A percentile compares a stretch with the other conserved stretches of the same genome.
These are phyloP conservation scores for Terebella lapidaria DNA, from an alignment of 2,888 invertebrate genomes.

Conservation along the genomic window DNA sequence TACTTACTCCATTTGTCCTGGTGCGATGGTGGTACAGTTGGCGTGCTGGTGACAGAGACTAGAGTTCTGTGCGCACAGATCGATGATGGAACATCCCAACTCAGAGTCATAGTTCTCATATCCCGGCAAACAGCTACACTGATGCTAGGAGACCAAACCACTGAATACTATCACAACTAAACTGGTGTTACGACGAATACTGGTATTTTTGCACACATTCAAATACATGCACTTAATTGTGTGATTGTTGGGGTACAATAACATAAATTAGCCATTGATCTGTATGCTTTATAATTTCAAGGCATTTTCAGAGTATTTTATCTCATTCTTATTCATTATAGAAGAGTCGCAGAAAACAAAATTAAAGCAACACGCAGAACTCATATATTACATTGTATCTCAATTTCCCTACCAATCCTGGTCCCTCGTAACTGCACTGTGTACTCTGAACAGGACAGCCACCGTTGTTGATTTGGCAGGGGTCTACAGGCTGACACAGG, in stretches of 20 bases:
- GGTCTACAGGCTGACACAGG: slow-evolving; percentile 35
- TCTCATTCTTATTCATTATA: too few relatives aligned
- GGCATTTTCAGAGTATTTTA: too few relatives aligned
- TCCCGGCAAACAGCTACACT: slow-evolving; percentile 35
- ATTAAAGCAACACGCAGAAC: too few relatives aligned
- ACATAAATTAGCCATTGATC: too few relatives aligned
- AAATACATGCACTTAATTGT: too few relatives aligned
- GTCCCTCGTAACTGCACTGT: slow-evolving; percentile 30
- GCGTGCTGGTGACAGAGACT: slow-evolving; percentile 35
- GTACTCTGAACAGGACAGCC: slow-evolving; percentile 33
- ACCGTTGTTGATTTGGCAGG: slow-evolving; percentile 36
- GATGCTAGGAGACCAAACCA: slow-evolving; percentile 2
- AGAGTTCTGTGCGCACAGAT: slow-evolving; percentile 29
- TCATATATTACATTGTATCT: too few relatives aligned
- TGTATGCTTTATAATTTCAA: too few relatives aligned
- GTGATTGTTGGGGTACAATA: too few relatives aligned
- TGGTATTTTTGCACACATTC: background rate
- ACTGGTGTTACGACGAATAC: background rate
- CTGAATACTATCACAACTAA: background rate
- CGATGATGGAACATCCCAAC: slow-evolving; percentile 33
- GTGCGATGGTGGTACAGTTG: slow-evolving; percentile 31
- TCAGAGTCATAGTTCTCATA: slow-evolving; percentile 29
- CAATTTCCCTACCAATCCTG: slow-evolving; percentile 42
- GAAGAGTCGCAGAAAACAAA: too few relatives aligned
- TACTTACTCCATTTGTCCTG: slow-evolving; percentile 20